These are phyloP conservation scores for Scomber scombrus DNA, from an alignment of 2,113 vertebrate species.

Conservation along the genomic window DNA sequence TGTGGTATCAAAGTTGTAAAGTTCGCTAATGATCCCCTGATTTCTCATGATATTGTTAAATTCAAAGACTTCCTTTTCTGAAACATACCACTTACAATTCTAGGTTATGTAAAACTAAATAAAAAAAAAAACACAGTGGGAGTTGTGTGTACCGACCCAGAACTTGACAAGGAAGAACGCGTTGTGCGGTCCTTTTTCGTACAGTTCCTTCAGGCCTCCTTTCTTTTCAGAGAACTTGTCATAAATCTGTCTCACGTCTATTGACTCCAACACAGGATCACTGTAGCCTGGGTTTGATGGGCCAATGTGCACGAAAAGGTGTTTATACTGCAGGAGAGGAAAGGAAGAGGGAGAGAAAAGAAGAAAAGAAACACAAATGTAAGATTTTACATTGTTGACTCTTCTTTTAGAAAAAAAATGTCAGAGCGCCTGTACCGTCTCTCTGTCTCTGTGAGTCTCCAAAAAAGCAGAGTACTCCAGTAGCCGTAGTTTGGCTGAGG, in stretches of 20 bases:
- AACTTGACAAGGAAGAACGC: conserved; percentile 98
- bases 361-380: not conserved
- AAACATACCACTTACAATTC: not conserved
- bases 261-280: conserved; percentile 93
- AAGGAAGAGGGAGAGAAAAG: not conserved
- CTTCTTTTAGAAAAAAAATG: not conserved
- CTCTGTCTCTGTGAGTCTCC: conserved; percentile 93
- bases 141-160: conserved; percentile 86
- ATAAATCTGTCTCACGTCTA: conserved; percentile 97
- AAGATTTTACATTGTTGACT: not conserved
- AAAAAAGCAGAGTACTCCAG: conserved; percentile 96
- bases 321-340: conserved; percentile 89
- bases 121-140: too few relatives aligned
- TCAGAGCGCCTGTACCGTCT: conserved; percentile 86
- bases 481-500: conserved; percentile 92
- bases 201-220: conserved; percentile 95
- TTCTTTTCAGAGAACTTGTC: conserved; percentile 98
- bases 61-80: not conserved
- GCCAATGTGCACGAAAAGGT: conserved; percentile 96
- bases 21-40: not conserved
- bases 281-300: conserved; percentile 94
- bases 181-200: conserved; percentile 93
- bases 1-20: too few relatives aligned
- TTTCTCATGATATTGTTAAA: not conserved
- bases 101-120: not conserved